phyloP scores from a whole-genome alignment of 2,888 invertebrate species.

The Pseudeuparius sepicola region DNA sequence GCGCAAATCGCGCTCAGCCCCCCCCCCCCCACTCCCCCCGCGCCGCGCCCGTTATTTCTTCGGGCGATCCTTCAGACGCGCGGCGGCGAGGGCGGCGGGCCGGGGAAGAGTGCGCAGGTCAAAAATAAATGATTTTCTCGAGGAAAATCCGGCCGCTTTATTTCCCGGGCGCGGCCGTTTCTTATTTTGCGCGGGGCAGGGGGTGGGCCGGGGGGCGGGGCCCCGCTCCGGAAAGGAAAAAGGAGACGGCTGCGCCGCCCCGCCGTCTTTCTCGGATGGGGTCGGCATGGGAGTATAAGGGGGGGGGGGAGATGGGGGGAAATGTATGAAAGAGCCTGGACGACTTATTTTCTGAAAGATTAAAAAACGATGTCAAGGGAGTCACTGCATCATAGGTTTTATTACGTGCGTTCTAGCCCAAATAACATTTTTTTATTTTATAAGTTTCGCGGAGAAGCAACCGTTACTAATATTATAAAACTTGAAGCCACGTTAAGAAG shows the following conservation, averaged over 20 bases:
- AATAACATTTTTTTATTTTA: too few species aligned
- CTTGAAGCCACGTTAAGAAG: too few species aligned
- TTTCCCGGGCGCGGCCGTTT: slow-evolving; percentile 35
- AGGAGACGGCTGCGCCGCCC: slow-evolving; percentile 8
- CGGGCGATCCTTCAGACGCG: slow-evolving; percentile 27
- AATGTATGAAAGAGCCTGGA: too few species aligned
- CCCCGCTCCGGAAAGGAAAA: slow-evolving; percentile 10
- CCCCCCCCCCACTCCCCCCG: slow-evolving; percentile 1
- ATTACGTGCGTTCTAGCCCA: too few species aligned
- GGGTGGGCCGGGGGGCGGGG: slow-evolving; percentile 17
- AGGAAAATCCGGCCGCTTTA: slow-evolving; percentile 37
- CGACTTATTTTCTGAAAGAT: too few species aligned
- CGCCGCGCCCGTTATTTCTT: slow-evolving; percentile 26
- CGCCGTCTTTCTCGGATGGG: slow-evolving; percentile 1
- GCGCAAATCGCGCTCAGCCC: too few species aligned
- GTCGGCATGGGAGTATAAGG: slow-evolving; percentile 8
- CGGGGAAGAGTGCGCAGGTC: slow-evolving; percentile 36
- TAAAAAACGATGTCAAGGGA: too few species aligned
- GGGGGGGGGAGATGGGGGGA: slow-evolving; percentile 7
- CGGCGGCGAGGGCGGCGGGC: too few species aligned
- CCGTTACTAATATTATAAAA: too few species aligned
- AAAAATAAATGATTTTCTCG: slow-evolving; percentile 38
- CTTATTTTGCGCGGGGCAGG: slow-evolving; percentile 29
- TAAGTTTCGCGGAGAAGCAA: too few species aligned
- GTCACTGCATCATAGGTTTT: too few species aligned